Percentiles rank a stretch among this genome's conserved stretches.
Conservation (phyloP, 2,113 vertebrate species). For the Argyrosomus japonicus region DNA sequence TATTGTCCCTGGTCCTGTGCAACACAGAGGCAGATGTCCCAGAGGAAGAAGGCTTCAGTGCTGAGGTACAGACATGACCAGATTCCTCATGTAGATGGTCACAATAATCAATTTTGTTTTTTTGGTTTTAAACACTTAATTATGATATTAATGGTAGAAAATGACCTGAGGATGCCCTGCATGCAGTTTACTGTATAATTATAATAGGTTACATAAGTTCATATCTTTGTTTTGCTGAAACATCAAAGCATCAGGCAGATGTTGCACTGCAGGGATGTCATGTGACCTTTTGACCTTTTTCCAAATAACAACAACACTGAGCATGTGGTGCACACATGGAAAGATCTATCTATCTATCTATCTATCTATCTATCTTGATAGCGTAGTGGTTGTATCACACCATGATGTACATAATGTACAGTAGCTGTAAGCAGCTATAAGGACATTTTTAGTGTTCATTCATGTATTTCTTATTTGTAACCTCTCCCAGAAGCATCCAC, state of each 20-base stretch:
- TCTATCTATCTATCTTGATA: background rate
- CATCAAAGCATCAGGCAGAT: conserved; percentile 12
- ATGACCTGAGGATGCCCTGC: background rate
- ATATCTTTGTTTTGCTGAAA: conserved; percentile 5
- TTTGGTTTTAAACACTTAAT: too few relatives aligned
- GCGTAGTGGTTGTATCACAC: background rate
- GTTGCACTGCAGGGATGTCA: background rate
- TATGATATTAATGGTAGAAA: too few relatives aligned
- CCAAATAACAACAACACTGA: conserved; percentile 10
- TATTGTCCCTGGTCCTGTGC: conserved; percentile 39
- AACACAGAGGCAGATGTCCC: conserved; percentile 38
- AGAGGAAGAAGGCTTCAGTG: conserved; percentile 74
- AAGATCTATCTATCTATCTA: background rate
- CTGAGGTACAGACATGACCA: conserved; percentile 74
- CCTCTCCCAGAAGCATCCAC: background rate
- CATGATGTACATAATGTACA: background rate
- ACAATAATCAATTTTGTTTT: too few relatives aligned
- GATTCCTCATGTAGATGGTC: background rate
- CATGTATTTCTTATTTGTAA: background rate
- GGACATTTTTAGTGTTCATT: background rate
- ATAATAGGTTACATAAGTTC: background rate
- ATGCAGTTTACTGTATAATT: too few relatives aligned
- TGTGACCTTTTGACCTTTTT: conserved; percentile 35
- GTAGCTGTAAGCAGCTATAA: background rate
- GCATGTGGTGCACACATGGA: conserved; percentile 17